Conservation (phyloP, 2,797 vertebrate species). For the Xiphorhynchus erythropygius region DNA sequence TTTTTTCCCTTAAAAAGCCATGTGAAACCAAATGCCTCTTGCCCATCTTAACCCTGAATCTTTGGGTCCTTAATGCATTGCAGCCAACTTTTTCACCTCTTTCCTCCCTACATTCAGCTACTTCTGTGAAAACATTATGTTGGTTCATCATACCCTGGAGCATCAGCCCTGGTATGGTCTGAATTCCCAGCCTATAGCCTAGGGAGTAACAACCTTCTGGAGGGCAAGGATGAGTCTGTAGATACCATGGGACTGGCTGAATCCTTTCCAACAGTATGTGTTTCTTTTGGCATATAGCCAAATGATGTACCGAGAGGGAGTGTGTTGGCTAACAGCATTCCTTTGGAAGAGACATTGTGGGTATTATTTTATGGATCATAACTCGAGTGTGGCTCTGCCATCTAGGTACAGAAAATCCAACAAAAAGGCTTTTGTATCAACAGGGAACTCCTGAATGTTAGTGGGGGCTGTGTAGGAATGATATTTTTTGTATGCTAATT, state of each 20-base stretch:
- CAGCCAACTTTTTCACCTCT: neutral
- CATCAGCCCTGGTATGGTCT: neutral
- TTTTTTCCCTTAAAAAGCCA: neutral
- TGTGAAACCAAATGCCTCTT: neutral
- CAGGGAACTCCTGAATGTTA: neutral
- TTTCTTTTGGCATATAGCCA: neutral
- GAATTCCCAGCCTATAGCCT: neutral
- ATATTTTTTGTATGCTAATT: neutral
- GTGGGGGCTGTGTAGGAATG: neutral
- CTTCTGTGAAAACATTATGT: neutral
- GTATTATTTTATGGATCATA: neutral
- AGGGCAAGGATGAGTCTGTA: neutral
- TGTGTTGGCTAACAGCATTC: neutral
- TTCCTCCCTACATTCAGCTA: neutral
- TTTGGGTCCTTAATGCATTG: neutral
- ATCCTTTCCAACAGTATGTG: neutral
- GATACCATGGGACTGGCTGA: neutral
- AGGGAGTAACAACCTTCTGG: neutral
- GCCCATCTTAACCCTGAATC: neutral
- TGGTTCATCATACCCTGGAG: neutral
- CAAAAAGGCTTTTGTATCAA: neutral
- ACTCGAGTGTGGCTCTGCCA: neutral
- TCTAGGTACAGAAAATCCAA: neutral
- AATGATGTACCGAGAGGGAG: neutral
- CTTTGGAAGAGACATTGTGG: neutral